phyloP scores from a whole-genome alignment of 2,888 invertebrate genomes.

The Mesorhabditis spiculigera region DNA sequence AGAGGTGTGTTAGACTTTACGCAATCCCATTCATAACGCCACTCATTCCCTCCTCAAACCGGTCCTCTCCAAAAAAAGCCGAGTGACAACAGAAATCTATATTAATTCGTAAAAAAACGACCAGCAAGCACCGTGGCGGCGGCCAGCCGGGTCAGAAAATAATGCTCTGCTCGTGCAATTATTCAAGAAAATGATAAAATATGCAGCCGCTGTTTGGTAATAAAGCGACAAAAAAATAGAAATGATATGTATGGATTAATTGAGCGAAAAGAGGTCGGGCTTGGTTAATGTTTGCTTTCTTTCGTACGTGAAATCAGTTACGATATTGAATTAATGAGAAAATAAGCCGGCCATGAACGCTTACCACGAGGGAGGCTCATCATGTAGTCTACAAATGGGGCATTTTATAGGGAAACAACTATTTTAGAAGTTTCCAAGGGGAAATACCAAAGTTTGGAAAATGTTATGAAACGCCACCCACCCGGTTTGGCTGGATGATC shows the following conservation, averaged over 20 bases:
- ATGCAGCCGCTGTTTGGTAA: too few species aligned
- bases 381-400: background rate
- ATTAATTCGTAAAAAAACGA: background rate
- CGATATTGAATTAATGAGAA: too few species aligned
- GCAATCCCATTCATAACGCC: background rate
- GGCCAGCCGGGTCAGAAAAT: too few species aligned
- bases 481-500: conserved; percentile 57
- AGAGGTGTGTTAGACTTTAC: background rate
- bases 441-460: background rate
- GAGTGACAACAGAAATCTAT: background rate
- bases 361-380: conserved; percentile 6
- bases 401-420: background rate
- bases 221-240: too few species aligned
- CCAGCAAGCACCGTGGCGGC: too few species aligned
- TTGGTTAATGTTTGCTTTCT: too few species aligned
- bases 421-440: background rate
- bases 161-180: too few species aligned
- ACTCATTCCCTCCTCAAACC: background rate
- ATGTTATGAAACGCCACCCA: background rate
- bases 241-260: too few species aligned
- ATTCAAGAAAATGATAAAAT: too few species aligned
- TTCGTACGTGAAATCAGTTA: too few species aligned
- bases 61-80: background rate
- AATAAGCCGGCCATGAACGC: background rate
- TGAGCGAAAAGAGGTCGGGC: too few species aligned